phyloP scores from a whole-genome alignment of 2,888 invertebrate genomes.

The Molorchus minor region DNA sequence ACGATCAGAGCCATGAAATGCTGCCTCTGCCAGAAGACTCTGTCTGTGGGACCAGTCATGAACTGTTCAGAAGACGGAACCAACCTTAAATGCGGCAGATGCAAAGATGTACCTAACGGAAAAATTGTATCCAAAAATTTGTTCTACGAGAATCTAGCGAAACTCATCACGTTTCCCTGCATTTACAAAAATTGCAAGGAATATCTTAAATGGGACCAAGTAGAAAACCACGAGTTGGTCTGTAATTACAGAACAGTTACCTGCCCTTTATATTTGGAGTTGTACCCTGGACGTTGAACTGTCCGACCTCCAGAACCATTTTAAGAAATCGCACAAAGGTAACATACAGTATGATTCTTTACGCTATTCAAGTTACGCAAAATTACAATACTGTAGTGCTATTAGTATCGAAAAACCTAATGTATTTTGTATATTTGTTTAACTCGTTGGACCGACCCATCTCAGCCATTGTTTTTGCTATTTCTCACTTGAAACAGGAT shows the following conservation, averaged over 20 bases:
- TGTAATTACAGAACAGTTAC: background rate
- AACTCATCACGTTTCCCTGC: background rate
- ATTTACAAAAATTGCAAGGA: background rate
- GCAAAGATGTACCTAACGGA: background rate
- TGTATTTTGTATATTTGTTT: background rate
- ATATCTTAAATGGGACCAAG: background rate
- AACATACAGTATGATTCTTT: background rate
- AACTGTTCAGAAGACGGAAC: background rate
- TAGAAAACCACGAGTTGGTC: background rate
- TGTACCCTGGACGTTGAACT: background rate
- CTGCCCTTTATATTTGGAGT: background rate
- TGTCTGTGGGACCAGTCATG: background rate
- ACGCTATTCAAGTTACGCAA: too few relatives aligned
- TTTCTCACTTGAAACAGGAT: background rate
- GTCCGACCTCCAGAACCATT: background rate
- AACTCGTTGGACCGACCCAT: background rate
- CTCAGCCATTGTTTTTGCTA: background rate
- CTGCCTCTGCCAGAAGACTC: background rate
- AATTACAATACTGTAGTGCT: background rate
- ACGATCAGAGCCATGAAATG: too few relatives aligned
- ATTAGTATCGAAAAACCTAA: background rate
- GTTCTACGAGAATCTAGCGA: background rate
- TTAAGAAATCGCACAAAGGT: background rate
- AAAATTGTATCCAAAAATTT: background rate
- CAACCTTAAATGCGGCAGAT: background rate